Evolutionary conservation across 2,797 vertebrate species (phyloP), one percentile per base, ranked within the genome.

Genomic region (Dryobates pubescens): DNA sequence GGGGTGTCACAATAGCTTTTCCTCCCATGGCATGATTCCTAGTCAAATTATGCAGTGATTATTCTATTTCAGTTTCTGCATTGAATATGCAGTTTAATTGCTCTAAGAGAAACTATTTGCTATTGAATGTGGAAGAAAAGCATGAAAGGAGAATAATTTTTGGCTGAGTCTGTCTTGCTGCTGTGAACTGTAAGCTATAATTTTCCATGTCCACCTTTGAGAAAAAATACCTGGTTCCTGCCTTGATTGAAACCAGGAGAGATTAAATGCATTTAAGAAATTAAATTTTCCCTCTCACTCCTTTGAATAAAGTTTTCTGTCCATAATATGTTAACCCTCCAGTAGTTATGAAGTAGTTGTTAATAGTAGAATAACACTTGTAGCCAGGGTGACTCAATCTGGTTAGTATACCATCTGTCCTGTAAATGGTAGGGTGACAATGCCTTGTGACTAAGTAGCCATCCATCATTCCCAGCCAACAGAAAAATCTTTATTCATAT

Each of bases 31-130:
- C 70, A 90, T 17, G n/a, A 62, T 88, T 91, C 62, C 82, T 94
- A 91, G 86, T 67, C 41, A 92, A 92, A 96, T 94, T 90, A 95
- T 84, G 54, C 81, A 32, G 86, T 93, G 86, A 94, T 92, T 94
- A 94, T 93, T 90, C 89, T 95, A 89, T 96, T 96, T 96, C 10
- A 10, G 77, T 88, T 93, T 81, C 81, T 59, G 71, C 80, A 65
- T 14, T 92, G 92, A 94, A 91, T 92, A 90, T 82, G 64, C 49
- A 73, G 80, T 89, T 91, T 92, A 94, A 91, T 95, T 96, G 86
- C 89, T 92, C 68, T 89, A 86, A 94, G 57, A 81, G 59, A 81
- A 93, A 92, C 19, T 22, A 18, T 96, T 86, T 61, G 45, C 61
- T 89, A 86, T 82, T 92, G 58, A 94, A 90, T 71, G 67, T 22